A percentile compares a stretch with the other conserved stretches of the same genome.
These are phyloP conservation scores for Embidobia sp. DNA, from an alignment of 2,888 invertebrate genomes.

Conservation along the genomic window DNA sequence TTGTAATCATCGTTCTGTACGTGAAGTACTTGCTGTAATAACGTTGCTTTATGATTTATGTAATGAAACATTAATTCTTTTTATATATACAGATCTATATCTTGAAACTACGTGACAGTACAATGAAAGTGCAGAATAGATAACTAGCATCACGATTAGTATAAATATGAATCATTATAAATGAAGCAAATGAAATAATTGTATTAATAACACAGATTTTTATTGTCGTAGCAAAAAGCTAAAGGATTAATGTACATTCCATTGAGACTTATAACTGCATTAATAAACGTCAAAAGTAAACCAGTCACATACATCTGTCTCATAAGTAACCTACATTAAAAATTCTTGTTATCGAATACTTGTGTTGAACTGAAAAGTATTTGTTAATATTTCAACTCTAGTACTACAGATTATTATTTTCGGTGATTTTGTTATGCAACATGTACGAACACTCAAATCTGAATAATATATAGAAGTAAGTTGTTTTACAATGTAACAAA, in stretches of 20 bases:
- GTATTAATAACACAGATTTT: conserved; percentile 15
- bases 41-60: conserved; percentile 9
- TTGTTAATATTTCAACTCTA: background rate
- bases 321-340: conserved; percentile 37
- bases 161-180: conserved; percentile 6
- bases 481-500: too few relatives aligned
- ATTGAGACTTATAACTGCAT: conserved; percentile 21
- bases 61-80: conserved; percentile 10
- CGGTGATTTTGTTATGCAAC: too few relatives aligned
- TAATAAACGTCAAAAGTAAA: conserved; percentile 34
- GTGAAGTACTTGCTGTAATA: too few relatives aligned
- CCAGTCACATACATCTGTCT: conserved; percentile 20
- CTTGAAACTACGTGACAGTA: conserved; percentile 10
- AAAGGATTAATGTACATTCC: conserved; percentile 14
- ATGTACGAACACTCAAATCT: too few relatives aligned
- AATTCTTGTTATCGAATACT: conserved; percentile 7
- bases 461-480: too few relatives aligned
- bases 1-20: too few relatives aligned
- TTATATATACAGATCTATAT: conserved; percentile 2
- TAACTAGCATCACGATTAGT: conserved; percentile 9
- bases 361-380: background rate
- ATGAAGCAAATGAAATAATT: conserved; percentile 24
- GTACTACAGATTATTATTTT: too few relatives aligned
- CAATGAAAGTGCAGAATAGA: conserved; percentile 16
- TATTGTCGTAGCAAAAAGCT: background rate